A percentile compares a stretch with the other conserved stretches of the same genome.
These are phyloP conservation scores for Hyposoter didymator DNA, from an alignment of 2,888 invertebrate species.

Conservation along the genomic window DNA sequence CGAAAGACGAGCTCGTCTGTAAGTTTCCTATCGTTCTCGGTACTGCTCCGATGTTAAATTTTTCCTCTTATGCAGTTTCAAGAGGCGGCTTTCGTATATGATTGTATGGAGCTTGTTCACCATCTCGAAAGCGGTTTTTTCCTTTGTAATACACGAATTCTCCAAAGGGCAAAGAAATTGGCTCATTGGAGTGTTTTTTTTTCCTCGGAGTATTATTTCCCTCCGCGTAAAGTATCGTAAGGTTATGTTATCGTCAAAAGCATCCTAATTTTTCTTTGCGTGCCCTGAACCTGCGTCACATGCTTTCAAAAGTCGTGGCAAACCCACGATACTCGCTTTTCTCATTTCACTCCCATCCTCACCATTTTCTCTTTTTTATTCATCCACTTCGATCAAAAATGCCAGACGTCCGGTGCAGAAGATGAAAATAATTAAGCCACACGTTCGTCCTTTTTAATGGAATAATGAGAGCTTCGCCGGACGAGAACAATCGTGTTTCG, in stretches of 20 bases:
- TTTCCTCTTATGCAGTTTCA: slow-evolving; percentile 27
- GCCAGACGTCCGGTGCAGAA: slow-evolving; percentile 34
- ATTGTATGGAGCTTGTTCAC: not conserved
- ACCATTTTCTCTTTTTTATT: not conserved
- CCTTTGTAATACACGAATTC: not conserved
- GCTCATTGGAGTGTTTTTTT: not conserved
- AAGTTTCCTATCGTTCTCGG: slow-evolving; percentile 12
- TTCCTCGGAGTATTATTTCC: not conserved
- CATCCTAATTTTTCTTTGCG: not conserved
- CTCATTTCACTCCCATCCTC: slow-evolving; percentile 43
- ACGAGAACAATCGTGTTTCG: not conserved
- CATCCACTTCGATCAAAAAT: slow-evolving; percentile 34
- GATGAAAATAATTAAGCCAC: slow-evolving; percentile 17
- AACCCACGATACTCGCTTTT: slow-evolving; percentile 23
- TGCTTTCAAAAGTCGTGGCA: not conserved
- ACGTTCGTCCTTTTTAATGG: not conserved
- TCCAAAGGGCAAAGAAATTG: not conserved
- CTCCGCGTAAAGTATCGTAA: not conserved
- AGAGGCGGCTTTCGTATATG: not conserved
- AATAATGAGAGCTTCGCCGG: not conserved
- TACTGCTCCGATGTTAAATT: slow-evolving; percentile 16
- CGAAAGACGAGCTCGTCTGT: not conserved
- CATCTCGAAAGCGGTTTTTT: slow-evolving; percentile 6
- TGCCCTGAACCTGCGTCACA: not conserved
- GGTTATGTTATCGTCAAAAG: not conserved